Evolutionary conservation across 37 sponge, comb jelly and placozoan genomes (phyloP).

Genomic region (Cliona cf. orientalis): DNA sequence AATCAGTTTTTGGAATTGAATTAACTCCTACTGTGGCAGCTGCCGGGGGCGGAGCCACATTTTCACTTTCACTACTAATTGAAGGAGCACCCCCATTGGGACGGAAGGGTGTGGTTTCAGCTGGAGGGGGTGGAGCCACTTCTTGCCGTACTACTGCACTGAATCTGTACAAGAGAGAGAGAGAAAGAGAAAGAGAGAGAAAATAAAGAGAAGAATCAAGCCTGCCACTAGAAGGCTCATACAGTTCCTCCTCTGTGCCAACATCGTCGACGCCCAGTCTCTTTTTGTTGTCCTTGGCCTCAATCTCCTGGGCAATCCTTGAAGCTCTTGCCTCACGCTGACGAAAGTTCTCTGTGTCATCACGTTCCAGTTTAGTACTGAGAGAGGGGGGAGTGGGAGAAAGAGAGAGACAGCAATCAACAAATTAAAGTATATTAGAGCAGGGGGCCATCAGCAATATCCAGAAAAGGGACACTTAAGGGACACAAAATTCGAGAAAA

Average conservation of each 20-base stretch:
- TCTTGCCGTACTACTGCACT: no score
- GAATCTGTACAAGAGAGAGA: no score
- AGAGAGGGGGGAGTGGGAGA: neutral
- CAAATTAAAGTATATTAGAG: neutral
- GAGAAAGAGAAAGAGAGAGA: no score
- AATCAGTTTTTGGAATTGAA: no score
- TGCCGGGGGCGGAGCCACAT: no score
- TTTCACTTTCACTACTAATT: no score
- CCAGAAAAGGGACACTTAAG: neutral
- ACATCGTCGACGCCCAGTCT: constrained; percentile 17
- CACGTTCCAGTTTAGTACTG: constrained; percentile 55
- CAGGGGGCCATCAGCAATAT: no score
- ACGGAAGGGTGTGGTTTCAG: no score
- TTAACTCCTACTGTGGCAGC: no score
- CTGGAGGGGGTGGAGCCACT: no score
- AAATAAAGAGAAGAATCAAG: no score
- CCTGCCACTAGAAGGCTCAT: neutral
- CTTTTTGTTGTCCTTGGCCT: neutral
- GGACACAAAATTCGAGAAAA: neutral
- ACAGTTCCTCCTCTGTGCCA: constrained; percentile 63
- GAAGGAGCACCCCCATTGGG: no score
- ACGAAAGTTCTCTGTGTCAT: constrained; percentile 35
- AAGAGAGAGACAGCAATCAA: neutral
- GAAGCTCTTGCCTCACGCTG: constrained; percentile 40
- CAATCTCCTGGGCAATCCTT: constrained; percentile 66